Evolutionary conservation across 2,888 invertebrate genomes (phyloP).

Genomic region (Stomorhina lunata): DNA sequence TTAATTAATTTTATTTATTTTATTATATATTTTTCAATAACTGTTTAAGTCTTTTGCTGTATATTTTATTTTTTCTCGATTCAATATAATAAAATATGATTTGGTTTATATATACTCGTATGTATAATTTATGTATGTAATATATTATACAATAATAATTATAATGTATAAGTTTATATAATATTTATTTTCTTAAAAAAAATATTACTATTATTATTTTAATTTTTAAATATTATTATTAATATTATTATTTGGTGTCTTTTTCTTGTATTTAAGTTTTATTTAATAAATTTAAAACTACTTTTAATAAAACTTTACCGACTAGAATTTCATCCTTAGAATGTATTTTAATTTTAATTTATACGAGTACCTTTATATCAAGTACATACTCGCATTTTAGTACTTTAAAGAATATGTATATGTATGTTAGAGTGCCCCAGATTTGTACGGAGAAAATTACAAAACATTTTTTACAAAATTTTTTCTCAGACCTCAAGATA

Average conservation of each 20-base stretch:
- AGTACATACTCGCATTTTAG: too few relatives aligned
- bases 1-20: too few relatives aligned
- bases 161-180: slow-evolving; percentile 53
- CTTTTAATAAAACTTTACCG: slow-evolving; percentile 58
- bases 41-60: slow-evolving; percentile 52
- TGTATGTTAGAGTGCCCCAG: too few relatives aligned
- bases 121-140: slow-evolving; percentile 31
- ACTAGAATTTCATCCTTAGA: slow-evolving; percentile 47
- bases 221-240: too few relatives aligned
- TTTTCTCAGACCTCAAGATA: too few relatives aligned
- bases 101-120: slow-evolving; percentile 4
- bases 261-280: slow-evolving; percentile 52
- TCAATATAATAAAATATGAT: slow-evolving; percentile 60
- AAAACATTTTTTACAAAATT: too few relatives aligned
- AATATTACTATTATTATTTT: too few relatives aligned
- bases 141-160: slow-evolving; percentile 39
- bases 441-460: too few relatives aligned
- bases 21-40: slow-evolving; percentile 42
- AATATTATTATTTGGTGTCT: slow-evolving; percentile 52
- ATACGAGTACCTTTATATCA: too few relatives aligned
- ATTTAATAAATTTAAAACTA: slow-evolving; percentile 55
- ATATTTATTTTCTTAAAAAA: slow-evolving; percentile 53
- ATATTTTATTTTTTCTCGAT: slow-evolving; percentile 42
- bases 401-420: too few relatives aligned
- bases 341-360: not conserved